These are phyloP conservation scores for Mesochorus sp. DNA, from an alignment of 2,888 invertebrate species.

Conservation along the genomic window DNA sequence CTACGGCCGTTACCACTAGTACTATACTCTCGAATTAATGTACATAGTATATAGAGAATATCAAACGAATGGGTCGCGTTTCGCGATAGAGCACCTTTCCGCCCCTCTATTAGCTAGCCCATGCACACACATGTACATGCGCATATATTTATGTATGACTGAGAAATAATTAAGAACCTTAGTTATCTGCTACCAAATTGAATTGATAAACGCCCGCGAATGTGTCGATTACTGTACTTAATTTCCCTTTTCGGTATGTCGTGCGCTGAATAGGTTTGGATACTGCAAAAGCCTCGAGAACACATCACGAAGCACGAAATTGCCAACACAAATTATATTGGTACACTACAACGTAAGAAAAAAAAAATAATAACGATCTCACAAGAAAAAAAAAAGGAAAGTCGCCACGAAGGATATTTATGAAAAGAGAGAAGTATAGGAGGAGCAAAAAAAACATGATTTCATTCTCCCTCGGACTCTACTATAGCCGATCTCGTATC, in stretches of 20 bases:
- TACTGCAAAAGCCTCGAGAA: background rate
- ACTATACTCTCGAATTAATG: conserved; percentile 17
- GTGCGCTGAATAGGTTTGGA: background rate
- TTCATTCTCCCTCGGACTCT: background rate
- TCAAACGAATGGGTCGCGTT: conserved; percentile 5
- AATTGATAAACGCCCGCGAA: conserved; percentile 52
- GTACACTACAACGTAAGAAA: background rate
- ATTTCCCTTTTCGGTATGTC: conserved; percentile 9
- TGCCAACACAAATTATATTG: background rate
- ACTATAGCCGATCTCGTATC: background rate
- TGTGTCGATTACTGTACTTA: conserved; percentile 27
- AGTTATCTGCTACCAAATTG: conserved; percentile 48
- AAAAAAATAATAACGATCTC: background rate
- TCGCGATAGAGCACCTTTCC: conserved; percentile 23
- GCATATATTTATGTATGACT: background rate
- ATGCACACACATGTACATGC: too few relatives aligned
- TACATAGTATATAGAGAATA: conserved; percentile 3
- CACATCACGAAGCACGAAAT: background rate
- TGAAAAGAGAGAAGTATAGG: background rate
- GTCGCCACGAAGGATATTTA: background rate
- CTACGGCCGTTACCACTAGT: conserved; percentile 34
- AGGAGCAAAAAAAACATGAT: background rate
- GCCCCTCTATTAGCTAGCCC: conserved; percentile 21
- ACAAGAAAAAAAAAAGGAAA: too few relatives aligned
- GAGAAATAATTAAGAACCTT: conserved; percentile 49